Evolutionary conservation across 2,113 vertebrate genomes (phyloP).

Genomic region (Rhinogobius similis): DNA sequence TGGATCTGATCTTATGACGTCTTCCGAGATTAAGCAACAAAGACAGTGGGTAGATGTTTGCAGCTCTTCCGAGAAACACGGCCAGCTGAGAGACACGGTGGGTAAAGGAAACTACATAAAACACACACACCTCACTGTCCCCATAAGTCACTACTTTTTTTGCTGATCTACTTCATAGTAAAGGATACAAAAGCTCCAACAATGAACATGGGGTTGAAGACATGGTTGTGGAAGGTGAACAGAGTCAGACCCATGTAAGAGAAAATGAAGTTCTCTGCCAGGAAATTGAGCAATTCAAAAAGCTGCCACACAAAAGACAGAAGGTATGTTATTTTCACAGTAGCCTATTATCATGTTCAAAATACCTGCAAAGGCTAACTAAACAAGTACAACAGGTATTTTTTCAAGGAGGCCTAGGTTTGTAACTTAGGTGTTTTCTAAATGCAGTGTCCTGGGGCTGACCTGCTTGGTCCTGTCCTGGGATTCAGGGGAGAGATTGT

Average conservation of each 20-base stretch:
- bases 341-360: neutral
- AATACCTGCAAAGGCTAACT: neutral
- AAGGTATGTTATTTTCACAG: neutral
- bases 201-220: conserved; percentile 94
- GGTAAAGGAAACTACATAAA: conserved; percentile 69
- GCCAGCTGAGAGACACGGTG: conserved; percentile 80
- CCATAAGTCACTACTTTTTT: no score
- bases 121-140: no score
- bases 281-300: conserved; percentile 97
- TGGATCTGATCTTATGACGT: conserved; percentile 92
- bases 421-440: neutral
- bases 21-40: conserved; percentile 94
- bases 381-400: neutral
- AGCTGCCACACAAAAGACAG: conserved; percentile 75
- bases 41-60: conserved; percentile 99
- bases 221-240: conserved; percentile 96
- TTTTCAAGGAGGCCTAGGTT: neutral
- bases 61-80: conserved; percentile 95
- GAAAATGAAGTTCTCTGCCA: conserved; percentile 99
- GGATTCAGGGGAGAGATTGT: conserved; percentile 96
- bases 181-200: conserved; percentile 96
- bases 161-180: conserved; percentile 17
- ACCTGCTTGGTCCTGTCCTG: conserved; percentile 97
- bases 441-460: conserved; percentile 36
- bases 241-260: conserved; percentile 98